Evolutionary conservation across 2,888 invertebrate species (phyloP), one percentile per base, ranked within the genome.

Genomic region (Sialis fuliginosa): DNA sequence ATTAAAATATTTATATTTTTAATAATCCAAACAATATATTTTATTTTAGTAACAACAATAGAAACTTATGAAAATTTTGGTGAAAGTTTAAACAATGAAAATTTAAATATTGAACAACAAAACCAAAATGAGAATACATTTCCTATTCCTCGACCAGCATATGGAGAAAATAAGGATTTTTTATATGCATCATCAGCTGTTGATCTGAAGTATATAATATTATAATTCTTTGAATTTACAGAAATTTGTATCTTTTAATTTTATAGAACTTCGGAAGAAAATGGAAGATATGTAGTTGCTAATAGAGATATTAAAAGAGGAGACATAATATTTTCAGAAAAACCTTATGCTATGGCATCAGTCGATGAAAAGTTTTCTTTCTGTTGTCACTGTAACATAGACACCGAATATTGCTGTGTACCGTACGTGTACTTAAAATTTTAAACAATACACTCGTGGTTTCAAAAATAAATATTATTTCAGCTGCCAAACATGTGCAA

Each of bases 251-350:
- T 2, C 10, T 40, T 48, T 42, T 44, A 34, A 22, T 9, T 13
- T 54, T 60, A 43, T 56, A 75, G 75, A 51, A 69, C 69, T 50
- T 72, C 69, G 51, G 62, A 70, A 40, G 62, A 69, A 30, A 70
- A 67, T 48, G 86, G 86, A 0, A 70, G 86, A 33, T 72, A 77
- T 60, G 77, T 88, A 9, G 59, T 77, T 33, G 74, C 83, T 1
- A 71, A 66, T 8, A 66, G 69, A 49, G 60, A 66, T 33, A 68
- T 84, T 4, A 61, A 66, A 6, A 68, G 72, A 42, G 87, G 86
- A 0, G 81, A 86, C 54, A 68, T 83, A 1, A 62, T 95, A 37
- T 84, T 90, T 60, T 70, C 78, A 0, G 93, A 93, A 62, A 75
- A 78, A 54, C 84, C 92, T 0, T 84, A 81, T 60, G 5, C 37